These are phyloP conservation scores for Heliconius aoede DNA, from an alignment of 2,888 invertebrate species.

Conservation along the genomic window DNA sequence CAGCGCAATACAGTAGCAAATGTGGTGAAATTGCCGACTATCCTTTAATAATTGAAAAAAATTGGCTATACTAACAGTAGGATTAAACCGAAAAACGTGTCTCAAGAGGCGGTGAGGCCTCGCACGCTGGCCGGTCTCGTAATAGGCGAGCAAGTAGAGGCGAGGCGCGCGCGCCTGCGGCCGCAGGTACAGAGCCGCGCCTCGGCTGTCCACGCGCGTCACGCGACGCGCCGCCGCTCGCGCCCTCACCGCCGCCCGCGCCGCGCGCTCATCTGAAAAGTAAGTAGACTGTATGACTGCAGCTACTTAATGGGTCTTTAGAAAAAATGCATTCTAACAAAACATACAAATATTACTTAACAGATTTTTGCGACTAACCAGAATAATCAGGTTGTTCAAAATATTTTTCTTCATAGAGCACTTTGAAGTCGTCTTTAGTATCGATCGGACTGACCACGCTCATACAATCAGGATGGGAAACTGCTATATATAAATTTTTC, in stretches of 20 bases:
- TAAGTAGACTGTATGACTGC: too few relatives aligned
- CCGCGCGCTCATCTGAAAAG: slow-evolving; percentile 68
- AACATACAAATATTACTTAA: neutral
- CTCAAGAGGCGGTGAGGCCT: slow-evolving; percentile 64
- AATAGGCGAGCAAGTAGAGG: slow-evolving; percentile 69
- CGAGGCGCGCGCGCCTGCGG: slow-evolving; percentile 57
- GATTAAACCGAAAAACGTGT: slow-evolving; percentile 67
- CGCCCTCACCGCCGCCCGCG: slow-evolving; percentile 57
- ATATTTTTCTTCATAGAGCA: slow-evolving; percentile 71
- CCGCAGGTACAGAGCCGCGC: slow-evolving; percentile 62
- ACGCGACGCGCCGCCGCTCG: slow-evolving; percentile 52
- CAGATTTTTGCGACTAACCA: slow-evolving; percentile 53
- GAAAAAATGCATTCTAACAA: too few relatives aligned
- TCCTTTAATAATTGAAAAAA: neutral
- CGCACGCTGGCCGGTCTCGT: slow-evolving; percentile 62
- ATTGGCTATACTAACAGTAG: slow-evolving; percentile 42
- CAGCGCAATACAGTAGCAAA: neutral
- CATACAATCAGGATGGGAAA: slow-evolving; percentile 87
- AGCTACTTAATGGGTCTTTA: too few relatives aligned
- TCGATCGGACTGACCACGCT: slow-evolving; percentile 70
- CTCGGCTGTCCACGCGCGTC: slow-evolving; percentile 51
- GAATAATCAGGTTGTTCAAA: slow-evolving; percentile 80
- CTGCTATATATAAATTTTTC: slow-evolving; percentile 85
- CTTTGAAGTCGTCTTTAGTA: slow-evolving; percentile 56
- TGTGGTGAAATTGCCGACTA: neutral